A percentile compares a stretch with the other conserved stretches of the same genome.
These are phyloP conservation scores for Labeo rohita DNA, from an alignment of 2,113 vertebrate genomes.

Conservation along the genomic window DNA sequence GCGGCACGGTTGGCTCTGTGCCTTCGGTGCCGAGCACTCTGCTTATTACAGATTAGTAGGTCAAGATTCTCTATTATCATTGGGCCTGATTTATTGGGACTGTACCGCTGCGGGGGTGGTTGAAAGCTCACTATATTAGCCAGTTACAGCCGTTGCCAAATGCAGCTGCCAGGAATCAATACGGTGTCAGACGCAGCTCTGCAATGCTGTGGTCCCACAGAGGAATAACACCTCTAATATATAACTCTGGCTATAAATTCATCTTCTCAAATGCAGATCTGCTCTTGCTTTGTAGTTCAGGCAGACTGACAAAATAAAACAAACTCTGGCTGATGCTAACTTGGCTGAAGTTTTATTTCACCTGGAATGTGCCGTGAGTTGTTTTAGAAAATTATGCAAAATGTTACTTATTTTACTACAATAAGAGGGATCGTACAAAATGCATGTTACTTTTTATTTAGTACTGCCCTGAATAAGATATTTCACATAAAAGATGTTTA, in stretches of 20 bases:
- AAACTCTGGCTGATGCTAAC: conserved; percentile 19
- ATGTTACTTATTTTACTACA: no score
- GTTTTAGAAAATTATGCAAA: conserved; percentile 33
- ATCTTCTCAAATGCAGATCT: conserved; percentile 47
- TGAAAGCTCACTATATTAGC: conserved; percentile 72
- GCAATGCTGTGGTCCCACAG: conserved; percentile 34
- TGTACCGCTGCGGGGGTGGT: conserved; percentile 58
- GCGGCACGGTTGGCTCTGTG: conserved; percentile 54
- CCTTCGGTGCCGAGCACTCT: conserved; percentile 60
- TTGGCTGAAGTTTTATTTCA: conserved; percentile 6
- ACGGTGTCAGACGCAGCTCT: conserved; percentile 57
- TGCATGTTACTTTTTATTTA: no score
- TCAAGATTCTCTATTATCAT: conserved; percentile 69
- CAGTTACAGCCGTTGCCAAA: conserved; percentile 67
- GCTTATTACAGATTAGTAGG: conserved; percentile 75
- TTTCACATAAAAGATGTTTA: no score
- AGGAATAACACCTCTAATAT: conserved; percentile 53
- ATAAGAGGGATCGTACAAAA: no score
- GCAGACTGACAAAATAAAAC: conserved; percentile 29
- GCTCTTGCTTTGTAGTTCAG: background rate
- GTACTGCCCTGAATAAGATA: no score
- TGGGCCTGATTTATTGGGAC: conserved; percentile 67
- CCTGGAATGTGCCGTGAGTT: background rate
- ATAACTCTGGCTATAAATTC: conserved; percentile 40
- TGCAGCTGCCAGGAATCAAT: conserved; percentile 74